Percentiles rank a stretch among this genome's conserved stretches.
phyloP scores from a whole-genome alignment of 2,113 vertebrate species.

The Sphyrna mokarran region DNA sequence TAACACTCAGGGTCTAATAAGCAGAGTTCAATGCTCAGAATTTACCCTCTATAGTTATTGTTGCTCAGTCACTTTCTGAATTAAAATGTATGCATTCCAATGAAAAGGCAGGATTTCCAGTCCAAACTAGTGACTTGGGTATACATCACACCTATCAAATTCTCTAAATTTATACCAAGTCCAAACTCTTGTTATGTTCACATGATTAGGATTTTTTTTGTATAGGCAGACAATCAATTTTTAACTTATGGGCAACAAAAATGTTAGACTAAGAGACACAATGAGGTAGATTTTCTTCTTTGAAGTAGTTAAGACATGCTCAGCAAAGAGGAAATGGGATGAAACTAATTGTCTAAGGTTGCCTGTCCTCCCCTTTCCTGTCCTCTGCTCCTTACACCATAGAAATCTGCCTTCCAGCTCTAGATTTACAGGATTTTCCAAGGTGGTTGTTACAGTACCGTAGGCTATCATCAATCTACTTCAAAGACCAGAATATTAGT shows the following conservation, averaged over 20 bases:
- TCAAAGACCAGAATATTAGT: neutral
- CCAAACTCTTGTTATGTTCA: neutral
- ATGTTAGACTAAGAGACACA: neutral
- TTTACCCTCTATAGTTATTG: neutral
- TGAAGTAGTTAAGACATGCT: neutral
- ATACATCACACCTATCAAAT: too few species aligned
- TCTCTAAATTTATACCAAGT: neutral
- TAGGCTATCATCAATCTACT: neutral
- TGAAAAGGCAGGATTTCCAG: neutral
- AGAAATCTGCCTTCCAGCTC: neutral
- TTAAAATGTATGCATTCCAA: neutral
- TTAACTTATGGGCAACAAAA: neutral
- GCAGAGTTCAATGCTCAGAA: neutral
- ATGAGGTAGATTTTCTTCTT: neutral
- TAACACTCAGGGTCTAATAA: neutral
- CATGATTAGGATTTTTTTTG: neutral
- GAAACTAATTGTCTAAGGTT: neutral
- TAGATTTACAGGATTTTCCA: neutral
- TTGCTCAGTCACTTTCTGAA: neutral
- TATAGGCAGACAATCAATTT: neutral
- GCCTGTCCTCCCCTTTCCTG: neutral
- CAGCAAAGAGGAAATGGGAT: neutral
- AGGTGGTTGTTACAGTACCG: neutral
- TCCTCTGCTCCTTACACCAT: neutral
- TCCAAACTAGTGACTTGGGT: neutral